Base-by-base conservation (phyloP, 1,140 invertebrate species). In the Octopus sinensis region DNA sequence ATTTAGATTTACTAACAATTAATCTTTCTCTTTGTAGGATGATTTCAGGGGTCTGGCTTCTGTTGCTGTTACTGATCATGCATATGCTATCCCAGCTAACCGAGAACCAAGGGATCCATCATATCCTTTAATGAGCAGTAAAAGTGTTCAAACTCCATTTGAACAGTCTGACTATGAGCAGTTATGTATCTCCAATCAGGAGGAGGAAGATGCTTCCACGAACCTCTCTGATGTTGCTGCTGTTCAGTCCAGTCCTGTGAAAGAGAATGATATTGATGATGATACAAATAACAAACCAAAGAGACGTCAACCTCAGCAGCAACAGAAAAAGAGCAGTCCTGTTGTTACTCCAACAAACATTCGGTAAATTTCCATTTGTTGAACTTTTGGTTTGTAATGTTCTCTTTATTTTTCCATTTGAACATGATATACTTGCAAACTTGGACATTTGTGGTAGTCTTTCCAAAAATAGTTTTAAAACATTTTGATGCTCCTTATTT, bases 81-180 rank as follows among this genome's bases (percentile, higher is more conserved):
- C 76, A n/a, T 77, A 77, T 77, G 76, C 76, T 77, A 77, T 77
- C 52, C 76, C 76, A 52, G 76, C 76, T 43, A 17, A 43, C 51
- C 76, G 76, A 13, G 76, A 77, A 43, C 76, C 76, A 77, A 77
- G 52, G 52, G 68, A 73, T 73, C 6, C 17, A 6, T 51, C 52
- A 12, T 77, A n/a, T 77, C 76, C 76, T 7, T 77, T 77, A 43
- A 77, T 77, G 76, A 52, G 23, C 76, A 77, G 52, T 17, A 77
- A 43, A 51, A 77, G 76, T 77, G 76, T 53, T 13, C 76, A 77
- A 51, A 77, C 76, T 9, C 76, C 76, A 6, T 77, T 77, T 77
- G 76, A 77, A 73, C 68, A 73, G 17, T n/a, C 17, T 73, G 68
- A 73, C 30, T 9, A 62, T 4, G 68, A 73, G 5, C 68, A 73